These are phyloP conservation scores for Engystomops pustulosus DNA, from an alignment of 2,113 vertebrate species.

Conservation along the genomic window DNA sequence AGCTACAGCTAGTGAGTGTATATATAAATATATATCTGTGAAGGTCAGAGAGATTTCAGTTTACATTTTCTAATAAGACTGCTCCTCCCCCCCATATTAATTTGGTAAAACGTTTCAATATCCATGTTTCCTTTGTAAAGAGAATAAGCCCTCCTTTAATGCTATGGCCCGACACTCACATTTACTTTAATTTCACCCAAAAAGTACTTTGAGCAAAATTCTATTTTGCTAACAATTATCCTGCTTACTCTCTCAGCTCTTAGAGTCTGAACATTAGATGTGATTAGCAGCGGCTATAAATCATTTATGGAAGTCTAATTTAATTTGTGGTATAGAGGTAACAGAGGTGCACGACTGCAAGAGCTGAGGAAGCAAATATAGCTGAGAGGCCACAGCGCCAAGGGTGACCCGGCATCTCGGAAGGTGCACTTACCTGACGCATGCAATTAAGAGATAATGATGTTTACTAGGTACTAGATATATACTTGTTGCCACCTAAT, in stretches of 20 bases:
- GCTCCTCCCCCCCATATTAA: too few species aligned
- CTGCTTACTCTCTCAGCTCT: conserved; percentile 12
- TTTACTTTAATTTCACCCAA: not conserved
- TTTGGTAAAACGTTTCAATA: too few species aligned
- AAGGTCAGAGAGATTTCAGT: too few species aligned
- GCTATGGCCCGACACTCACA: too few species aligned
- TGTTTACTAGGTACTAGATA: not conserved
- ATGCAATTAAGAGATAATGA: not conserved
- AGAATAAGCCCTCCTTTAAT: too few species aligned
- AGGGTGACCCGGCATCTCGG: not conserved
- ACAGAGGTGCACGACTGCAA: not conserved
- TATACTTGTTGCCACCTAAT: too few species aligned
- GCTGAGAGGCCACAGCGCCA: not conserved
- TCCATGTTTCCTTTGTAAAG: too few species aligned
- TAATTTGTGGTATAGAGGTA: not conserved
- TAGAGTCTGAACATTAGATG: not conserved
- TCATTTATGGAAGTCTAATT: conserved; percentile 7
- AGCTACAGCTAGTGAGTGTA: too few species aligned
- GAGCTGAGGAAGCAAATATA: not conserved
- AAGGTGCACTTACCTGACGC: too few species aligned
- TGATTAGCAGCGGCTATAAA: not conserved
- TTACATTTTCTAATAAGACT: too few species aligned
- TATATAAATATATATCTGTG: too few species aligned
- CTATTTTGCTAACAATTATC: not conserved
- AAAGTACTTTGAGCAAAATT: not conserved